These are phyloP conservation scores for Dendrocincla fuliginosa DNA, from an alignment of 2,797 vertebrate genomes.

Conservation along the genomic window DNA sequence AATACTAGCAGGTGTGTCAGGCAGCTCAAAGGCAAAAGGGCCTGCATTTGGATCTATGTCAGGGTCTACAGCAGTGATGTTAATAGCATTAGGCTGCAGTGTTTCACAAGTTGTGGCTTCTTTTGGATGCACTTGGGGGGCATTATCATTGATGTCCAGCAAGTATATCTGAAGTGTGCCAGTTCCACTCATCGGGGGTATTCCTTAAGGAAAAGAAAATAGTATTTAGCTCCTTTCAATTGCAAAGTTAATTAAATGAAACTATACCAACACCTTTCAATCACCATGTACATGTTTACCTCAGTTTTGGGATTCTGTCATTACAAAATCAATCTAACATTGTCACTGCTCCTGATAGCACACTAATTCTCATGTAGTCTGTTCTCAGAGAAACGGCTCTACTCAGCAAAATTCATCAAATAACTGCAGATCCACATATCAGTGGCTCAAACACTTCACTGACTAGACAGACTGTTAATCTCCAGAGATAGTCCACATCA, in stretches of 20 bases:
- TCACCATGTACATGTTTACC: neutral
- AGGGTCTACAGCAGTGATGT: slow-evolving; percentile 92
- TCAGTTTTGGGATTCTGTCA: neutral
- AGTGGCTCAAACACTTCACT: neutral
- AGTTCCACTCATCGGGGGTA: slow-evolving; percentile 91
- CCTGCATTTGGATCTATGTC: slow-evolving; percentile 93
- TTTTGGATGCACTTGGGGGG: slow-evolving; percentile 90
- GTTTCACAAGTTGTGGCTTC: slow-evolving; percentile 94
- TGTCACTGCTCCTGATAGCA: neutral
- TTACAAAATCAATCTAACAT: neutral
- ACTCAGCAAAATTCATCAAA: neutral
- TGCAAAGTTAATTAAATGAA: neutral
- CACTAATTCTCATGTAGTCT: neutral
- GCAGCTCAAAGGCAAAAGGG: slow-evolving; percentile 93
- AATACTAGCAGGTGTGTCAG: slow-evolving; percentile 82
- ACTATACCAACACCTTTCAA: neutral
- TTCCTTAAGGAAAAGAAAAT: slow-evolving; percentile 76
- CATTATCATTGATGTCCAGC: slow-evolving; percentile 95
- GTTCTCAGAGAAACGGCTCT: neutral
- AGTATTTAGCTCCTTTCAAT: neutral
- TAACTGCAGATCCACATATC: neutral
- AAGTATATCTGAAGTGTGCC: slow-evolving; percentile 94
- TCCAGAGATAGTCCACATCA: neutral
- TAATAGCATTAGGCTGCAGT: slow-evolving; percentile 89
- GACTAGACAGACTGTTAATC: neutral